Conservation (phyloP, 1,140 invertebrate species). For the Amphibalanus amphitrite region DNA sequence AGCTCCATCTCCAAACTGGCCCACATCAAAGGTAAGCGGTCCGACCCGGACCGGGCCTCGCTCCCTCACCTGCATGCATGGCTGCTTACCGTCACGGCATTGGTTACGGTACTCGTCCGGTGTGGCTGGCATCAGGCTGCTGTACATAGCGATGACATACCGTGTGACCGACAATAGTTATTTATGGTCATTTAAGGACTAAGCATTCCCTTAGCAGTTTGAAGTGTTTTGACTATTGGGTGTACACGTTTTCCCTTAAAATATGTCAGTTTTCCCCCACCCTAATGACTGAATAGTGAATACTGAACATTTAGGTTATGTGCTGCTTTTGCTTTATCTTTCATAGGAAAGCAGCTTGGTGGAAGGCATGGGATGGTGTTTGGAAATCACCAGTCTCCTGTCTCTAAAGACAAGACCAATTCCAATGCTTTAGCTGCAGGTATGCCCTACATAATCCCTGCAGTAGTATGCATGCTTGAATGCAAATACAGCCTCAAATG, state of each 20-base stretch:
- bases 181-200: too few relatives aligned
- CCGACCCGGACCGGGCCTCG: slow-evolving; percentile 8
- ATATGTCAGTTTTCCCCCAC: too few relatives aligned
- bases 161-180: too few relatives aligned
- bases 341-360: slow-evolving; percentile 41
- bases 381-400: slow-evolving; percentile 34
- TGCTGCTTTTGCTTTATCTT: background rate
- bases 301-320: too few relatives aligned
- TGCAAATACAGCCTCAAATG: background rate
- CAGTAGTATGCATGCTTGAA: background rate
- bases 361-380: slow-evolving; percentile 48
- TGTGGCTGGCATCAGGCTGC: too few relatives aligned
- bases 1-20: slow-evolving; percentile 12
- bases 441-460: background rate
- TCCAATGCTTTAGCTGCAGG: background rate
- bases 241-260: too few relatives aligned
- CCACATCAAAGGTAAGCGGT: slow-evolving; percentile 10
- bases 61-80: too few relatives aligned
- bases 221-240: too few relatives aligned
- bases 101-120: too few relatives aligned
- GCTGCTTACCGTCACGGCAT: background rate
- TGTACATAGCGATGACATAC: too few relatives aligned
- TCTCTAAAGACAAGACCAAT: background rate
- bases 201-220: too few relatives aligned
- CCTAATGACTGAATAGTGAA: too few relatives aligned